A percentile compares a stretch with the other conserved stretches of the same genome.
Conservation (phyloP, 2,888 invertebrate species). For the Thecocarcelia acutangulata region DNA sequence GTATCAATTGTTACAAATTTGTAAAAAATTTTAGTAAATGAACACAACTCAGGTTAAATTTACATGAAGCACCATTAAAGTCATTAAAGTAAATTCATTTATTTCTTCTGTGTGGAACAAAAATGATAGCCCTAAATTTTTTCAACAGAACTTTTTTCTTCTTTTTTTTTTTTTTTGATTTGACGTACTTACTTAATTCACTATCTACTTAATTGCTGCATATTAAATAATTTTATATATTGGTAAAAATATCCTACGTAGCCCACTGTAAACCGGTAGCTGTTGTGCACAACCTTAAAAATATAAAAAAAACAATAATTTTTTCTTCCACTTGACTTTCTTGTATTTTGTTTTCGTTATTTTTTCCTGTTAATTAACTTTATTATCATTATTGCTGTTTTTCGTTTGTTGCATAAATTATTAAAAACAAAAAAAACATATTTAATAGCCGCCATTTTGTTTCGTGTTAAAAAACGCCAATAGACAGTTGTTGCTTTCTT, state of each 20-base stretch:
- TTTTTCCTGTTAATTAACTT: constrained; percentile 75
- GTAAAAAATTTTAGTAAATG: too few species aligned
- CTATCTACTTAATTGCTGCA: too few species aligned
- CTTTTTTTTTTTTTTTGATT: too few species aligned
- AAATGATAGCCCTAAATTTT: too few species aligned
- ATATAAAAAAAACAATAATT: constrained; percentile 42
- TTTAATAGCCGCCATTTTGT: constrained; percentile 69
- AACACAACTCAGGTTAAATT: too few species aligned
- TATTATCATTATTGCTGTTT: constrained; percentile 65
- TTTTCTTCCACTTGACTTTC: constrained; percentile 60
- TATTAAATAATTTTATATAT: too few species aligned
- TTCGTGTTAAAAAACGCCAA: constrained; percentile 7
- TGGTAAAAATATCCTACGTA: not conserved
- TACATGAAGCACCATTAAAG: too few species aligned
- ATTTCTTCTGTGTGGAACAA: too few species aligned
- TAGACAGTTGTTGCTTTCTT: constrained; percentile 1
- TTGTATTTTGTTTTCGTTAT: constrained; percentile 54
- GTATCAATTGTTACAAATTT: too few species aligned
- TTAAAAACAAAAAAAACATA: constrained; percentile 39
- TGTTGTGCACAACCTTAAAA: constrained; percentile 27
- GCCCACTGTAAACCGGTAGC: constrained; percentile 2
- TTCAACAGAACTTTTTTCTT: too few species aligned
- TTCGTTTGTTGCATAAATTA: constrained; percentile 64
- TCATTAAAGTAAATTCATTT: too few species aligned
- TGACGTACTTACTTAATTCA: too few species aligned